These are phyloP conservation scores for Agrochola lota DNA, from an alignment of 2,888 invertebrate genomes.

Conservation along the genomic window DNA sequence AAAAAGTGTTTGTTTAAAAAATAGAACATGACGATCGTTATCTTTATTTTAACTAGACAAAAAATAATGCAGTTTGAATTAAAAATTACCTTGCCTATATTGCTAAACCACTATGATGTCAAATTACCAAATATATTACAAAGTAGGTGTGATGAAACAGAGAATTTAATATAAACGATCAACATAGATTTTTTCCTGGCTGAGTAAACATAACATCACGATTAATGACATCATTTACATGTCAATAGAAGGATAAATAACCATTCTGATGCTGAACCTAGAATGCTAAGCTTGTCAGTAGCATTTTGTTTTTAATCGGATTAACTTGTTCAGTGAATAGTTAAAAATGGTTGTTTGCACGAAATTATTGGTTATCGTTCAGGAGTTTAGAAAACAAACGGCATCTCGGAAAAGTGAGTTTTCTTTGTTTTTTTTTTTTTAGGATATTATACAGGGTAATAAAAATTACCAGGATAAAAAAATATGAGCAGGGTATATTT, in stretches of 20 bases:
- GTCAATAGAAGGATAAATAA: conserved; percentile 74
- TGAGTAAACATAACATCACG: conserved; percentile 70
- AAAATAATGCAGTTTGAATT: background rate
- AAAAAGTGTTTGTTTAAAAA: conserved; percentile 8
- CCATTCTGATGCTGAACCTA: conserved; percentile 57
- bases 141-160: conserved; percentile 55
- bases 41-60: background rate
- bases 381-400: conserved; percentile 66
- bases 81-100: background rate
- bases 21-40: conserved; percentile 5
- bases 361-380: conserved; percentile 73
- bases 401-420: conserved; percentile 75
- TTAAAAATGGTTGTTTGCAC: conserved; percentile 71
- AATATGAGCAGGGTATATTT: background rate
- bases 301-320: conserved; percentile 55
- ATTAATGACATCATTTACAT: conserved; percentile 77
- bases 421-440: background rate
- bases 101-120: conserved; percentile 29
- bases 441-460: background rate
- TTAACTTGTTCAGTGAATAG: conserved; percentile 56
- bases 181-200: conserved; percentile 67
- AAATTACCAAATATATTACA: conserved; percentile 47
- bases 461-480: background rate
- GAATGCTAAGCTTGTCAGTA: conserved; percentile 65
- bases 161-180: conserved; percentile 60